Percentiles rank a stretch among this genome's conserved stretches.
phyloP scores from a whole-genome alignment of 30 jellyfish, hydroid and myxozoan species.

The Nemopilema nomurai region DNA sequence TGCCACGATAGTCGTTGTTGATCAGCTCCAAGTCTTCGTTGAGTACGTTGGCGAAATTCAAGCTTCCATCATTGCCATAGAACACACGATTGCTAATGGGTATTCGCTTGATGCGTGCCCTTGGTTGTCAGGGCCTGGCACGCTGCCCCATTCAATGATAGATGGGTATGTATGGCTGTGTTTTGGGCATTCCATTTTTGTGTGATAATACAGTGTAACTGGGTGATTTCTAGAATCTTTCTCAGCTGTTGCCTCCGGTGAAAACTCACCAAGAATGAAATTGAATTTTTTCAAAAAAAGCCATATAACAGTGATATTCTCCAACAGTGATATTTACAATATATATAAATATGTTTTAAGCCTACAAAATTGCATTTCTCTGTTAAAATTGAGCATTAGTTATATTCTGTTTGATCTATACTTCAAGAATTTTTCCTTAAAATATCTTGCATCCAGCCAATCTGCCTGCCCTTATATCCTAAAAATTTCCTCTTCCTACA shows the following conservation, averaged over 20 bases:
- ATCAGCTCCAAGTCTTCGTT: constrained; percentile 43
- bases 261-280: constrained; percentile 60
- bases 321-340: too few species aligned
- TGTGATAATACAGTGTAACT: constrained; percentile 27
- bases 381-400: too few species aligned
- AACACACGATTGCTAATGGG: constrained; percentile 67
- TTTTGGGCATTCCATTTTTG: constrained; percentile 49
- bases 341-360: too few species aligned
- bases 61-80: constrained; percentile 39
- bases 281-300: background rate
- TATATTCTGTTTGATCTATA: too few species aligned
- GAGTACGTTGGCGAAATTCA: constrained; percentile 55
- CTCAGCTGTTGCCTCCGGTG: constrained; percentile 28
- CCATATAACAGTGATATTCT: too few species aligned
- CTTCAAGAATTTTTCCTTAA: too few species aligned
- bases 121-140: constrained; percentile 37
- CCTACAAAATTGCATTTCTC: too few species aligned
- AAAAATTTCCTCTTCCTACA: too few species aligned
- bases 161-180: constrained; percentile 57
- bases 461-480: too few species aligned
- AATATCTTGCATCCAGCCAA: too few species aligned
- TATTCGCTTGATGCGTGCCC: constrained; percentile 41
- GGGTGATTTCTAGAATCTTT: constrained; percentile 39
- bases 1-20: constrained; percentile 60
- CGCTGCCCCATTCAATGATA: constrained; percentile 68